These are phyloP conservation scores for Amia ocellicauda DNA, from an alignment of 2,113 vertebrate genomes.

Conservation along the genomic window DNA sequence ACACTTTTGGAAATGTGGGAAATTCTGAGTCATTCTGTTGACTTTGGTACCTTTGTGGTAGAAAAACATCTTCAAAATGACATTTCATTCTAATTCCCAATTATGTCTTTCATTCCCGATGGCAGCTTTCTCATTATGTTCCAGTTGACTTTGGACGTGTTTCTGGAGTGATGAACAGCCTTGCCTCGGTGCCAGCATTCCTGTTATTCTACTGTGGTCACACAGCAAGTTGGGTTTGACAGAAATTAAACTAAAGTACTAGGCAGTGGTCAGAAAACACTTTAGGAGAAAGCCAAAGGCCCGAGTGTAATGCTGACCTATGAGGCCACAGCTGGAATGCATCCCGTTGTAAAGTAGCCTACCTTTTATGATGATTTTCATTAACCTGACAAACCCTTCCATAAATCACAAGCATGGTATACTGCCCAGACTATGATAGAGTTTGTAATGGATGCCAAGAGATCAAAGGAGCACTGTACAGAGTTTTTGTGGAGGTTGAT, in stretches of 20 bases:
- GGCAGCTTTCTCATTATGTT: conserved; percentile 4
- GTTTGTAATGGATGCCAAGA: no score
- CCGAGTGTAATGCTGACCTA: conserved; percentile 40
- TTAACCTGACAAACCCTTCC: not conserved
- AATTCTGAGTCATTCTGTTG: no score
- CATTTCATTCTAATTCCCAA: not conserved
- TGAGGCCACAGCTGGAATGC: conserved; percentile 45
- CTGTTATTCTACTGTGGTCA: conserved; percentile 47
- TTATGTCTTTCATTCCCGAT: no score
- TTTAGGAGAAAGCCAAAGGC: conserved; percentile 27
- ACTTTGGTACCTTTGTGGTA: no score
- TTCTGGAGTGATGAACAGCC: conserved; percentile 29
- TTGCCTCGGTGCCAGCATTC: conserved; percentile 33
- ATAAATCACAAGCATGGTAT: no score
- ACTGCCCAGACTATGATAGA: no score
- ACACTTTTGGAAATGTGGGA: no score
- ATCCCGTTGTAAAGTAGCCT: conserved; percentile 28
- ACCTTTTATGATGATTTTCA: not conserved
- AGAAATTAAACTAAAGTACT: conserved; percentile 42
- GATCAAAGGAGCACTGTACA: no score
- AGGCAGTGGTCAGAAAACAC: conserved; percentile 39
- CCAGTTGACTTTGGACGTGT: conserved; percentile 17
- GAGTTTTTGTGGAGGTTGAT: not conserved
- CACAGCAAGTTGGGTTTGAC: conserved; percentile 40
- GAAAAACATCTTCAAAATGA: not conserved